These are phyloP conservation scores for Esperia sulphurella DNA, from an alignment of 2,888 invertebrate species.

Conservation along the genomic window DNA sequence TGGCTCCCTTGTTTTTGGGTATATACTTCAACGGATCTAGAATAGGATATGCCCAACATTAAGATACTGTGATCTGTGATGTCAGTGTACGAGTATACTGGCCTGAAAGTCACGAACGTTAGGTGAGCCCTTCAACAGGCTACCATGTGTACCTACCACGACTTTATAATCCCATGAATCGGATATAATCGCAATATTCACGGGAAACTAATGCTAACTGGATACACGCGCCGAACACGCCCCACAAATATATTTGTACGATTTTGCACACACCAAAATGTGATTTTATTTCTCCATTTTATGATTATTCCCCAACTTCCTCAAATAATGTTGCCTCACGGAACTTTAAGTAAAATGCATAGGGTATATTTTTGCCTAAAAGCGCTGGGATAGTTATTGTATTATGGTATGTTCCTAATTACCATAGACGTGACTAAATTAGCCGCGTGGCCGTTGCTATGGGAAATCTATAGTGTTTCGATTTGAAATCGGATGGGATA, in stretches of 20 bases:
- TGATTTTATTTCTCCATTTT: conserved; percentile 64
- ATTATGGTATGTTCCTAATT: conserved; percentile 11
- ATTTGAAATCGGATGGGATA: conserved; percentile 23
- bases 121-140: no score
- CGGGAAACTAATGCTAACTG: conserved; percentile 62
- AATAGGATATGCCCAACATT: no score
- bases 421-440: conserved; percentile 49
- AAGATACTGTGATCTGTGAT: no score
- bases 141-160: no score
- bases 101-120: no score
- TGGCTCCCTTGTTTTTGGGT: no score
- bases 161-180: no score
- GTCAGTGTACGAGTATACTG: no score
- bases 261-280: conserved; percentile 45
- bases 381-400: background rate
- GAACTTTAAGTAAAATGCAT: conserved; percentile 8
- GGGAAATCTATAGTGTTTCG: conserved; percentile 48
- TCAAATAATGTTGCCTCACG: background rate
- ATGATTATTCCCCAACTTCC: conserved; percentile 34
- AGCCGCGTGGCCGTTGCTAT: conserved; percentile 68
- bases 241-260: conserved; percentile 55
- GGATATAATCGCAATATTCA: conserved; percentile 47
- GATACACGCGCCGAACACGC: conserved; percentile 61
- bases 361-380: background rate
- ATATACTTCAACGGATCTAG: no score